phyloP scores from a whole-genome alignment of 1,140 invertebrate genomes.

The Pomphorhynchus laevis region DNA sequence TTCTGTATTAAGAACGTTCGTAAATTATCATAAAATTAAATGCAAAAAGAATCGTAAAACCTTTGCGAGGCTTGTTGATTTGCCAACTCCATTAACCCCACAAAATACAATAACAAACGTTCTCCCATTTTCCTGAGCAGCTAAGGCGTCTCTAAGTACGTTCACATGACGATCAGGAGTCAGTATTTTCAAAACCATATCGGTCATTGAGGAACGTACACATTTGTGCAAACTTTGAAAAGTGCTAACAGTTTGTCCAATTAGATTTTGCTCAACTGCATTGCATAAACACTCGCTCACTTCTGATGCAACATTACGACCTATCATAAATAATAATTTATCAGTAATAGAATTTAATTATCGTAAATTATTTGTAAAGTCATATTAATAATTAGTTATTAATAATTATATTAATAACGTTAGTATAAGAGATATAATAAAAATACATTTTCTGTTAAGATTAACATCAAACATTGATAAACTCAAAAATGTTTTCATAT shows the following conservation, averaged over 20 bases:
- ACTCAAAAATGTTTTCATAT: too few relatives aligned
- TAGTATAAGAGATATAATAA: too few relatives aligned
- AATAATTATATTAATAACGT: too few relatives aligned
- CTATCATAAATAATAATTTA: slow-evolving; percentile 15
- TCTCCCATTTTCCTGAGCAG: slow-evolving; percentile 36
- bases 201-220: slow-evolving; percentile 28
- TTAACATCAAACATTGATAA: too few relatives aligned
- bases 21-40: too few relatives aligned
- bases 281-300: slow-evolving; percentile 71
- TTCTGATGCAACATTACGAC: slow-evolving; percentile 83
- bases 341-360: too few relatives aligned
- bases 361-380: too few relatives aligned
- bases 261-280: slow-evolving; percentile 53
- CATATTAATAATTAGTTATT: too few relatives aligned
- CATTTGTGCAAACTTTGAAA: slow-evolving; percentile 46
- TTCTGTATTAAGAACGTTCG: too few relatives aligned
- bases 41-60: slow-evolving; percentile 18
- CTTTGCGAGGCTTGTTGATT: slow-evolving; percentile 94
- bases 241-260: slow-evolving; percentile 64
- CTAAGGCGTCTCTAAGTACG: slow-evolving; percentile 67
- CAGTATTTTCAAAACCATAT: slow-evolving; percentile 43
- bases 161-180: slow-evolving; percentile 71
- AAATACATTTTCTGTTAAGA: too few relatives aligned
- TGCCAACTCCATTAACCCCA: slow-evolving; percentile 96
- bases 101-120: slow-evolving; percentile 90